Percentiles rank a stretch among this genome's conserved stretches.
Conservation (phyloP, 2,888 invertebrate species). For the Cerastis leucographa region DNA sequence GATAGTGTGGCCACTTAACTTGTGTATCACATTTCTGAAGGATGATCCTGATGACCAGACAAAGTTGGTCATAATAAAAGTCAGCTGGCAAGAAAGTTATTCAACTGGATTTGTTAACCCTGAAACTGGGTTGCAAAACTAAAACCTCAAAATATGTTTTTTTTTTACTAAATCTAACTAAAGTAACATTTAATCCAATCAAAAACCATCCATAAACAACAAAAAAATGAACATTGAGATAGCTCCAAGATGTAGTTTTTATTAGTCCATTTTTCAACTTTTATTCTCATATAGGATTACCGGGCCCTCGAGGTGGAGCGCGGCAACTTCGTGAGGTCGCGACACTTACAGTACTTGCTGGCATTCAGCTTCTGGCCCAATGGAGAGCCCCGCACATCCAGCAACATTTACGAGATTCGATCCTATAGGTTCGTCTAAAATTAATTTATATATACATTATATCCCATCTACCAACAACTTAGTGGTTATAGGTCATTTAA, state of each 20-base stretch:
- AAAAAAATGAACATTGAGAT: neutral
- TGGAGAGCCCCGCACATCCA: slow-evolving; percentile 92
- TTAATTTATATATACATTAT: neutral
- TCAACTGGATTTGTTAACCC: neutral
- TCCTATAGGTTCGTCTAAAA: slow-evolving; percentile 85
- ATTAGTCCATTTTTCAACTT: neutral
- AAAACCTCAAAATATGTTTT: neutral
- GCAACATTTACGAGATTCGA: slow-evolving; percentile 98
- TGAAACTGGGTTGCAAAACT: neutral
- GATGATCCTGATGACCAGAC: neutral
- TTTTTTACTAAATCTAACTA: neutral
- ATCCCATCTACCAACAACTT: neutral
- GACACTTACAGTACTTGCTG: slow-evolving; percentile 97
- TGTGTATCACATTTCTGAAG: neutral
- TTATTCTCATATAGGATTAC: slow-evolving; percentile 91
- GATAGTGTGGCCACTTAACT: neutral
- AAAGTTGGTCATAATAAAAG: neutral
- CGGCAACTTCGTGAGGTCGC: slow-evolving; percentile 94
- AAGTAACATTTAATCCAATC: neutral
- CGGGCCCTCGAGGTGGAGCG: slow-evolving; percentile 93
- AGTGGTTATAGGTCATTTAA: neutral
- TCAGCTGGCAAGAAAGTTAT: neutral
- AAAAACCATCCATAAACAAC: neutral
- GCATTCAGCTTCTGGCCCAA: slow-evolving; percentile 99
- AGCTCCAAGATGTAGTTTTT: neutral